Base-by-base conservation (phyloP, 2,888 invertebrate genomes). In the Lochmaea capreae region DNA sequence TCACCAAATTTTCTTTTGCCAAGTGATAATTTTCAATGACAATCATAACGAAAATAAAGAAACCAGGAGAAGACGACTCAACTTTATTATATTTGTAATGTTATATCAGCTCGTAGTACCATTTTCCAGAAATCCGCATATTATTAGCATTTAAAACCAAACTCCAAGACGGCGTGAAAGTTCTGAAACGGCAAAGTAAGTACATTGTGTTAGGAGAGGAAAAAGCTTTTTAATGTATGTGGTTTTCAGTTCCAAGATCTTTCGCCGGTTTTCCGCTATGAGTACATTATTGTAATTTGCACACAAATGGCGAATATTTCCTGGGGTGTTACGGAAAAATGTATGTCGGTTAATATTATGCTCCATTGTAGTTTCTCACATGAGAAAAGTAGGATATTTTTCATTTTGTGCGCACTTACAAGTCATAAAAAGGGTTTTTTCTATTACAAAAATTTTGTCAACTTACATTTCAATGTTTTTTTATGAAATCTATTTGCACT, bases 171-270 rank as follows among this genome's bases (percentile, higher is more conserved):
- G n/a, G 67, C 43, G 46, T 67, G 59, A 59, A 67, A 58, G 14
- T 67, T 67, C 9, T 26, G 22, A 46, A 57, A 58, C 22, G 42
- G 39, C 9, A 42, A 11, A n/a, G 14, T 14, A 39, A 66, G 66
- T 67, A 67, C n/a, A 58, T 58, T 46, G 67, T 67, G 58, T 54
- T 18, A 43, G 57, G 33, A 14, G 26, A 58, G 43, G 58, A 33
- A 67, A 69, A 69, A 69, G 69, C 69, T 69, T 69, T 69, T 69
- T 62, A 69, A 69, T 69, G 69, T 69, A 63, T 42, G 59, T 54
- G 61, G 54, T 49, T 59, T 69, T 61, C 61, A 42, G 58, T 61
- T 26, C 46, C 61, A 14, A 58, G 26, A 69, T 69, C 69, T 62
- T 63, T 52, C n/a, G 14, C 8, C 59, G n/a, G 26, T 59, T 63